These are phyloP conservation scores for Platycheirus albimanus DNA, from an alignment of 2,888 invertebrate genomes.

Conservation along the genomic window DNA sequence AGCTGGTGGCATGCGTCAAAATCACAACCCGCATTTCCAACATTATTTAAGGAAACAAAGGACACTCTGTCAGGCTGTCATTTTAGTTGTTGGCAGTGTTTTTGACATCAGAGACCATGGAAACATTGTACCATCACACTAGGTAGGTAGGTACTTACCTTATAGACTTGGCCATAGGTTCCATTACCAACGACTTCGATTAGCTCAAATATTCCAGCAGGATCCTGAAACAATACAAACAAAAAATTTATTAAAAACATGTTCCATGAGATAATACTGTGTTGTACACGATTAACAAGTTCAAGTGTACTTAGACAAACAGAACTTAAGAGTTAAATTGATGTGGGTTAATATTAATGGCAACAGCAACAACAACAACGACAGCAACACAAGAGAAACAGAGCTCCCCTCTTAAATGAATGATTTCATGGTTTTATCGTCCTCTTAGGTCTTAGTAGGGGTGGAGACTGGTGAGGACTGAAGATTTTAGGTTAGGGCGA, in stretches of 20 bases:
- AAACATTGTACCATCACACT: conserved; percentile 24
- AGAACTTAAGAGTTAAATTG: conserved; percentile 49
- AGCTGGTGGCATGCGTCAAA: conserved; percentile 24
- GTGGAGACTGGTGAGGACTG: no score
- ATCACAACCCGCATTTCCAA: conserved; percentile 28
- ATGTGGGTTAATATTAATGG: conserved; percentile 64
- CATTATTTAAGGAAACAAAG: conserved; percentile 62
- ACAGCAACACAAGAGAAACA: conserved; percentile 28
- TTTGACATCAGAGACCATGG: conserved; percentile 33
- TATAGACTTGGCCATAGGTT: conserved; percentile 99
- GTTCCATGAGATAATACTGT: conserved; percentile 26
- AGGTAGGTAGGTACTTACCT: no score
- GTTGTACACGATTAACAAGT: conserved; percentile 69
- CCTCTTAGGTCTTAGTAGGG: neutral
- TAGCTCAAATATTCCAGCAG: conserved; percentile 99
- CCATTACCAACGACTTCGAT: conserved; percentile 99
- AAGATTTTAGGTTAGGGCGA: neutral
- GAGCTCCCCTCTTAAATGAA: neutral
- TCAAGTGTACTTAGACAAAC: conserved; percentile 61
- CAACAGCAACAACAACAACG: neutral
- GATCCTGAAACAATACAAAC: conserved; percentile 94
- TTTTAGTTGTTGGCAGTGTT: conserved; percentile 20
- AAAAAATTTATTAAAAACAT: conserved; percentile 47
- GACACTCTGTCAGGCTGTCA: conserved; percentile 50
- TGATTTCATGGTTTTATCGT: no score